A percentile compares a stretch with the other conserved stretches of the same genome.
Conservation (phyloP, 2,888 invertebrate genomes). For the Aplocera efformata region DNA sequence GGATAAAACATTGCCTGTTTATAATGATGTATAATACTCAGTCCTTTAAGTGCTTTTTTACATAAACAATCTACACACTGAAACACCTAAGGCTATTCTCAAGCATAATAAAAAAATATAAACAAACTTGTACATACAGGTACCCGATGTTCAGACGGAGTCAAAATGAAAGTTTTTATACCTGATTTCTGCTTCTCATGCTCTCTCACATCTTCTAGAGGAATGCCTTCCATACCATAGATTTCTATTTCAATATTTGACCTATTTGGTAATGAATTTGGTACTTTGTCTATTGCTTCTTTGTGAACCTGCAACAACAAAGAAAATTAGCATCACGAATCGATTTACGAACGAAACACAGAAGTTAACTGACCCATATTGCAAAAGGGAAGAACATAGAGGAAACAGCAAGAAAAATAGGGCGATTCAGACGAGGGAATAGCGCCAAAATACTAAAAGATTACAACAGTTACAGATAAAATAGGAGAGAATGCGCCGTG, state of each 20-base stretch:
- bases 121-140: conserved; percentile 65
- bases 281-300: conserved; percentile 99
- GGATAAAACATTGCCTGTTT: conserved; percentile 39
- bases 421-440: conserved; percentile 52
- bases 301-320: conserved; percentile 91
- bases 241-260: conserved; percentile 99
- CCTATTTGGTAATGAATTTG: conserved; percentile 97
- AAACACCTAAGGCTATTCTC: conserved; percentile 52
- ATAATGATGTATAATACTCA: conserved; percentile 5
- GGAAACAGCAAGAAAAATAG: conserved; percentile 46
- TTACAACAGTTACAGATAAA: conserved; percentile 55
- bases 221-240: conserved; percentile 99
- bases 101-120: conserved; percentile 56
- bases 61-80: conserved; percentile 58
- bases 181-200: conserved; percentile 93
- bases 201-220: conserved; percentile 95
- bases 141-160: conserved; percentile 53
- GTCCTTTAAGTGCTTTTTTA: conserved; percentile 2
- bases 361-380: conserved; percentile 35
- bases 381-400: conserved; percentile 48
- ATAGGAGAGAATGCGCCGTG: conserved; percentile 57
- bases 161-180: conserved; percentile 54
- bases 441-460: conserved; percentile 69
- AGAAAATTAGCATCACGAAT: conserved; percentile 1
- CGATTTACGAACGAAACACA: conserved; percentile 1